Evolutionary conservation across 2,888 invertebrate species (phyloP).

Genomic region (Latheticus oryzae): DNA sequence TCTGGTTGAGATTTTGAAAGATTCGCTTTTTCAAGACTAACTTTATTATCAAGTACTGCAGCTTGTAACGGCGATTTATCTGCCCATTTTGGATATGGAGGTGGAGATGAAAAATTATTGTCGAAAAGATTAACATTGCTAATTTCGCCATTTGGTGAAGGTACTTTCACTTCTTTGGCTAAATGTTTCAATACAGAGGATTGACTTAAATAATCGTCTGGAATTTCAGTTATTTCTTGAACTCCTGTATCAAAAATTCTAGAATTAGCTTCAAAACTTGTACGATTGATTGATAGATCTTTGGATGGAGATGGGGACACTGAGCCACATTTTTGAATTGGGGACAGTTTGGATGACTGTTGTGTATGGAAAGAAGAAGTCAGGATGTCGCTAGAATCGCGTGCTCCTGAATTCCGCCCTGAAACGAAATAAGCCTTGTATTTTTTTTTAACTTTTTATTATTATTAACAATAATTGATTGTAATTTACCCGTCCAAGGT

Average conservation of each 20-base stretch:
- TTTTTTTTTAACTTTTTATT: neutral
- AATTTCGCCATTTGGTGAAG: slow-evolving; percentile 53
- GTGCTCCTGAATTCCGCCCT: slow-evolving; percentile 64
- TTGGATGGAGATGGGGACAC: slow-evolving; percentile 61
- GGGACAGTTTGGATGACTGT: slow-evolving; percentile 58
- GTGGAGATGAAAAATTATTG: slow-evolving; percentile 59
- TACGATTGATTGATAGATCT: slow-evolving; percentile 46
- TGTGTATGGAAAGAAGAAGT: slow-evolving; percentile 56
- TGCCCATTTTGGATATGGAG: slow-evolving; percentile 64
- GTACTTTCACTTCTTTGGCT: slow-evolving; percentile 78
- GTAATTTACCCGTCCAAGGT: slow-evolving; percentile 75
- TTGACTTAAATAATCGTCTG: slow-evolving; percentile 85
- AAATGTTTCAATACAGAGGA: slow-evolving; percentile 86
- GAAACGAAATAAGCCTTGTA: slow-evolving; percentile 30
- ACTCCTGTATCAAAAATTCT: slow-evolving; percentile 56
- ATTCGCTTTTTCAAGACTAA: slow-evolving; percentile 68
- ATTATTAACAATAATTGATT: slow-evolving; percentile 2
- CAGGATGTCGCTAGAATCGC: slow-evolving; percentile 56
- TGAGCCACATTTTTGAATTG: slow-evolving; percentile 59
- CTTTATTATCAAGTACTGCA: slow-evolving; percentile 54
- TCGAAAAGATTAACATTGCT: slow-evolving; percentile 48
- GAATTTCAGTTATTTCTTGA: slow-evolving; percentile 85
- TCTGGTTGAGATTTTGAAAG: slow-evolving; percentile 87
- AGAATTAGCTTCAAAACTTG: slow-evolving; percentile 49
- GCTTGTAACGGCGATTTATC: slow-evolving; percentile 60